Percentiles rank a stretch among this genome's conserved stretches.
Conservation (phyloP, 2,888 invertebrate genomes). For the Philopedon plagiatum region DNA sequence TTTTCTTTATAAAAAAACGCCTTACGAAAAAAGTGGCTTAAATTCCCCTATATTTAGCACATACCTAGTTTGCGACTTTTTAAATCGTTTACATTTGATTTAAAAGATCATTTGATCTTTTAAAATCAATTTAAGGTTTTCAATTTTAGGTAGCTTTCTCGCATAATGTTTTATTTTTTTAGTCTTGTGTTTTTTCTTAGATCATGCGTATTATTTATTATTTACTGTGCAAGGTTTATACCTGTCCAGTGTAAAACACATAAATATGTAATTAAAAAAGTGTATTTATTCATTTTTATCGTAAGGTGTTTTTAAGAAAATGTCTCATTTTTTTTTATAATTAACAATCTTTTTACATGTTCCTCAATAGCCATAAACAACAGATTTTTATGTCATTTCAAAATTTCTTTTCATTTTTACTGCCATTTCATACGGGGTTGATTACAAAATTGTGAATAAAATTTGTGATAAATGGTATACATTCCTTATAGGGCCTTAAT, state of each 20-base stretch:
- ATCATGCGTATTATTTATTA: no score
- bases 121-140: no score
- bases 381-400: neutral
- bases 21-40: neutral
- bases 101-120: no score
- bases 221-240: no score
- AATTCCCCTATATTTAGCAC: neutral
- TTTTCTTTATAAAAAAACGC: neutral
- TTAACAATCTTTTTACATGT: slow-evolving; percentile 3
- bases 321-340: neutral
- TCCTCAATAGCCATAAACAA: slow-evolving; percentile 28
- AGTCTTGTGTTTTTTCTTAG: no score
- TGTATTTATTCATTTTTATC: neutral
- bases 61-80: no score
- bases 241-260: no score
- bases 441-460: neutral
- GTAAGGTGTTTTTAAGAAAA: neutral
- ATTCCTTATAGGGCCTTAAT: slow-evolving; percentile 25
- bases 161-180: no score
- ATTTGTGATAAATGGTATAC: slow-evolving; percentile 27
- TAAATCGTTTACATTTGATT: neutral
- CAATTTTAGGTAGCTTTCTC: no score
- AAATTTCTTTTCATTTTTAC: slow-evolving; percentile 14
- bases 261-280: no score
- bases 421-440: slow-evolving; percentile 13